Evolutionary conservation across 1,140 invertebrate genomes (phyloP), one percentile per base, ranked within the genome.

Genomic region (Diploscapter pachys): DNA sequence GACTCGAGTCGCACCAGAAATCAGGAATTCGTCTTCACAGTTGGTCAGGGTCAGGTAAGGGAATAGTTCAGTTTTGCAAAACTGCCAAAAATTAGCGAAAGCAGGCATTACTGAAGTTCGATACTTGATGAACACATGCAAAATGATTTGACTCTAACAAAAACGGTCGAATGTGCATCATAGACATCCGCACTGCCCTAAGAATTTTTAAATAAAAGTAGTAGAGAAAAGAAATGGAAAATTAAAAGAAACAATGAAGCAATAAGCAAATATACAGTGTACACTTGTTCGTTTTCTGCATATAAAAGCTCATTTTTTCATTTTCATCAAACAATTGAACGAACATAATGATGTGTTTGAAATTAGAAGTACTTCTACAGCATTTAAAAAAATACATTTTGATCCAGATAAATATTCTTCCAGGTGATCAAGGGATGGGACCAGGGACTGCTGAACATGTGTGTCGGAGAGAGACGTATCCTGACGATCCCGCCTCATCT

Each of bases 401-500:
- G 13, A 50, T 31, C 31, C 31, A 31, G 31, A 50, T 13, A 6
- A 9, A 50, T 3, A 59, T 68, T 6, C 50, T 71, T 71, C 11
- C 53, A 71, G 70, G 75, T 76, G 8, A 92, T 92, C 72, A 91
- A 91, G 86, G 91, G 91, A 70, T 93, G 92, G 92, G 92, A 94
- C 80, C 91, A 93, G 87, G 92, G 93, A 31, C 87, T 94, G 4
- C 88, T 93, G 63, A 91, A 91, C 81, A 81, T 72, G 77, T 78
- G 77, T 59, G 78, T 67, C 52, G 92, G 92, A 62, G 92, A 94
- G 86, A 91, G 92, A 84, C 89, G 92, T 68, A 93, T 92, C 83
- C 86, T 94, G 31, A 91, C 93, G 4, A 93, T 93, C 81, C 92
- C 92, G 48, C 89, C 92, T n/a, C 91, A 93, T 79, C 86, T 94